These are phyloP conservation scores for Mus musculus DNA, from an alignment of 2,113 vertebrate genomes.

Conservation along the genomic window GRCm39 chr1:194842501-194843000, in stretches of 20 bases:
- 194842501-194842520: background rate
- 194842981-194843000: conserved; percentile 54
- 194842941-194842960: conserved; percentile 15
- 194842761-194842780: background rate
- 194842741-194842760: background rate
- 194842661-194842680: conserved; percentile 48
- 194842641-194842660: conserved; percentile 67
- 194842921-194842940: background rate
- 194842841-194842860: background rate
- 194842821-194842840: background rate
- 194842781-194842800: background rate
- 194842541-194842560: background rate
- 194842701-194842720: background rate
- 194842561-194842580: conserved; percentile 55
- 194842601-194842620: conserved; percentile 51
- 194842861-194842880: background rate
- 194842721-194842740: background rate
- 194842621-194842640: conserved; percentile 74
- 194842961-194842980: conserved; percentile 67
- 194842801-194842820: background rate
- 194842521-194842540: background rate
- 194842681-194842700: background rate
- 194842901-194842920: conserved; percentile 77
- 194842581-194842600: conserved; percentile 74
- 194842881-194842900: conserved; percentile 47